Conservation (phyloP, 2,888 invertebrate species). For the Eudemis profundana region DNA sequence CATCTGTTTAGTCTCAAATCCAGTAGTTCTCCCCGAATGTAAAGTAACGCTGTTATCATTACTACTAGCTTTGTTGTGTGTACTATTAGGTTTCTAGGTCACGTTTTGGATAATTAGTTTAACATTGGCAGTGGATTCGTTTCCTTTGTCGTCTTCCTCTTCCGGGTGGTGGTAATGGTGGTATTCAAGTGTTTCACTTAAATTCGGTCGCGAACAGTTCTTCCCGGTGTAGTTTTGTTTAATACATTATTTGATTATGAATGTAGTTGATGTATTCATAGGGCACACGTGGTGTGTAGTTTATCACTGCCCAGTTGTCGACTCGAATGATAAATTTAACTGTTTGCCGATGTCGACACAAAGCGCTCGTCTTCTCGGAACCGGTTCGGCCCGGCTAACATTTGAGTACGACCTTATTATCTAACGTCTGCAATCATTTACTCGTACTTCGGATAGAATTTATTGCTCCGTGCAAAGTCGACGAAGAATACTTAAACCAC, state of each 20-base stretch:
- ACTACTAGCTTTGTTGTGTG: background rate
- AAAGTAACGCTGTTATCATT: background rate
- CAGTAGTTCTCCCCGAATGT: background rate
- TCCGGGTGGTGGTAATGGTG: conserved; percentile 44
- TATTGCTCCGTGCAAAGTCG: conserved; percentile 49
- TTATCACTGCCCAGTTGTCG: conserved; percentile 48
- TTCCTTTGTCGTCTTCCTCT: conserved; percentile 45
- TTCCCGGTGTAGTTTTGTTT: conserved; percentile 8
- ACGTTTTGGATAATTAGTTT: conserved; percentile 34
- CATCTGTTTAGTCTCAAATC: conserved; percentile 24
- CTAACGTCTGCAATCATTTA: conserved; percentile 59
- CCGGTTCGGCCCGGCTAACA: conserved; percentile 60
- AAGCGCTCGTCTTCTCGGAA: conserved; percentile 55
- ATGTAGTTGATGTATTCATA: conserved; percentile 19
- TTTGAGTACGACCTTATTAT: conserved; percentile 65
- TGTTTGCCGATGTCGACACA: conserved; percentile 55
- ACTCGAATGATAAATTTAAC: conserved; percentile 49
- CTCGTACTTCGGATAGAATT: conserved; percentile 47
- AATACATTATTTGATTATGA: conserved; percentile 1
- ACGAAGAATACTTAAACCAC: conserved; percentile 46
- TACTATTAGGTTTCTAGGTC: conserved; percentile 25
- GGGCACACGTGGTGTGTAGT: conserved; percentile 25
- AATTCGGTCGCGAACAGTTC: background rate
- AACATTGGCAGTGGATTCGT: conserved; percentile 33
- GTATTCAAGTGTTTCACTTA: conserved; percentile 26